A percentile compares a stretch with the other conserved stretches of the same genome.
phyloP scores from a whole-genome alignment of 1,140 invertebrate species.

The Wasmannia auropunctata region DNA sequence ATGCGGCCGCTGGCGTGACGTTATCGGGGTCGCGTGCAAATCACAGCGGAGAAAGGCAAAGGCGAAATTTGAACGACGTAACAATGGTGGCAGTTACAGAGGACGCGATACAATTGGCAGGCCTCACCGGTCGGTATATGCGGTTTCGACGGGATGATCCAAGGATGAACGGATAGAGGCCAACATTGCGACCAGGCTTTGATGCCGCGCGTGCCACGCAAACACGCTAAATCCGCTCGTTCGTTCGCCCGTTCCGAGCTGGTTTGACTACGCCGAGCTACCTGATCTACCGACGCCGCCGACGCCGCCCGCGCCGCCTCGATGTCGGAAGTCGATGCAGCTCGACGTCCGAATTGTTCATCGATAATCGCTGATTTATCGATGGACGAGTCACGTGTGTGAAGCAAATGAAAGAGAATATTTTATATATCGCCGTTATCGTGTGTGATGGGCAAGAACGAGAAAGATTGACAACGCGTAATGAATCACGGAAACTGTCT shows the following conservation, averaged over 20 bases:
- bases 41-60: slow-evolving; percentile 70
- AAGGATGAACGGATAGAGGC: slow-evolving; percentile 62
- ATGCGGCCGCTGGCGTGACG: slow-evolving; percentile 49
- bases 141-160: slow-evolving; percentile 69
- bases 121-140: slow-evolving; percentile 58
- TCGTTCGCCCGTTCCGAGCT: slow-evolving; percentile 67
- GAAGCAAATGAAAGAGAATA: neutral
- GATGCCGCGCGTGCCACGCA: slow-evolving; percentile 66
- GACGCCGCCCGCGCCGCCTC: too few species aligned
- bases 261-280: slow-evolving; percentile 42
- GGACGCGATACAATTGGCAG: slow-evolving; percentile 69
- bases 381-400: neutral
- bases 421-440: neutral
- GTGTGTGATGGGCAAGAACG: neutral
- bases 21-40: slow-evolving; percentile 66
- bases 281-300: slow-evolving; percentile 39
- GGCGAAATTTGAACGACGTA: slow-evolving; percentile 70
- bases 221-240: slow-evolving; percentile 70
- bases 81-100: slow-evolving; percentile 68
- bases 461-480: neutral
- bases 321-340: slow-evolving; percentile 26
- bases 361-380: slow-evolving; percentile 42
- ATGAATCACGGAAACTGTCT: neutral
- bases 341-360: slow-evolving; percentile 24
- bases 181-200: slow-evolving; percentile 63